A percentile compares a stretch with the other conserved stretches of the same genome.
Conservation (phyloP, 1,140 invertebrate species). For the Laupala kohalensis region DNA sequence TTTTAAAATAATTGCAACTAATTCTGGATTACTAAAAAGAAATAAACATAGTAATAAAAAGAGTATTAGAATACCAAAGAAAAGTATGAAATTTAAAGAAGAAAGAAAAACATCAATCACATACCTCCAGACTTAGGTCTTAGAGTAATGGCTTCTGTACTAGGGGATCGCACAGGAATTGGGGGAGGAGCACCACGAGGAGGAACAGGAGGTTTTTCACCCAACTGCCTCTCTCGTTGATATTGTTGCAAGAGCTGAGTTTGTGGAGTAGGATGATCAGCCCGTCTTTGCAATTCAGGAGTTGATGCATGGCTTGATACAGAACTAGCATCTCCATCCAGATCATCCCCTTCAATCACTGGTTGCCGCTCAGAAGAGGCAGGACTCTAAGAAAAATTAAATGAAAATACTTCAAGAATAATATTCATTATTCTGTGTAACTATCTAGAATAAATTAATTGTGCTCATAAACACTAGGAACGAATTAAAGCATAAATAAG, state of each 20-base stretch:
- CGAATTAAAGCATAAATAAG: neutral
- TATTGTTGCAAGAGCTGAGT: constrained; percentile 20
- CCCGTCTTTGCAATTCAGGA: constrained; percentile 33
- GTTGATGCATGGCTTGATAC: constrained; percentile 33
- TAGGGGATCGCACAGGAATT: constrained; percentile 27
- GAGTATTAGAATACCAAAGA: too few relatives aligned
- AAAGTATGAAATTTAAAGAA: too few relatives aligned
- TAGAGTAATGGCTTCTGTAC: constrained; percentile 21
- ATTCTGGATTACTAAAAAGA: too few relatives aligned
- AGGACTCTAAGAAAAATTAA: constrained; percentile 26
- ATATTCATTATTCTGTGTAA: constrained; percentile 2
- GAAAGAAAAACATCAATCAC: too few relatives aligned
- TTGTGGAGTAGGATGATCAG: constrained; percentile 9
- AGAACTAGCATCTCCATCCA: constrained; percentile 18
- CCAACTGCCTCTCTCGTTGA: constrained; percentile 21
- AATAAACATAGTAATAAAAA: too few relatives aligned
- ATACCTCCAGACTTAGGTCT: neutral
- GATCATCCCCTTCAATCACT: constrained; percentile 10
- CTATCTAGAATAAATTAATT: neutral
- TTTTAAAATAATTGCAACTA: too few relatives aligned
- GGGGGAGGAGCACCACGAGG: constrained; percentile 38
- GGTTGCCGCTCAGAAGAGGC: constrained; percentile 9
- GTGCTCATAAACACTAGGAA: neutral
- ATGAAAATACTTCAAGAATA: constrained; percentile 1
- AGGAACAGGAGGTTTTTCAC: constrained; percentile 40